Base-by-base conservation (phyloP, 2,888 invertebrate species). In the Melipona beecheii region DNA sequence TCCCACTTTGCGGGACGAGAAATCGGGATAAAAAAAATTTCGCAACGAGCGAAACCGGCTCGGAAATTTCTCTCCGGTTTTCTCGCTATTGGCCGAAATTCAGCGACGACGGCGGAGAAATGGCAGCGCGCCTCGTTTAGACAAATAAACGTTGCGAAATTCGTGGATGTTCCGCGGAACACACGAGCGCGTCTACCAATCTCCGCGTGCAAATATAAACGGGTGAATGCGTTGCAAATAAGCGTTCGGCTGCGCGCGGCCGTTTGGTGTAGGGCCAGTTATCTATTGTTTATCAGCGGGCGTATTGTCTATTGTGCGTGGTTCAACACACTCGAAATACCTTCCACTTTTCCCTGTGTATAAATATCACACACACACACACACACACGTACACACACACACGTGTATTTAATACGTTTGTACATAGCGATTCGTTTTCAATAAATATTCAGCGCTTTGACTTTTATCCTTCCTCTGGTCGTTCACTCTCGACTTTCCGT, bases 351-450 rank as follows among this genome's bases (percentile, higher is more conserved):
- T 78, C 73, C 83, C 85, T 87, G 92, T 93, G 92, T 93, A 91
- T 93, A 93, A 92, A 93, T 93, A 92, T 92, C 92, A 88, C 85
- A 84, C 9, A 43, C 9, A 36, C 36, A 36, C 9, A 36, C 5
- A 0, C 36, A 5, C 5, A 2, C 36, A 43, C 11, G 1, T 9
- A 43, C 43, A 43, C 2, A 43, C 11, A 43, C 43, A 85, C 91
- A 90, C 88, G 78, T 92, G 89, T 92, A 92, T 93, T 93, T 91
- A 92, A 92, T 92, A 93, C 92, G 91, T 93, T 93, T 93, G 92
- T 92, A 93, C 91, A 93, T 92, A 93, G 91, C 84, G 76, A 91
- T 92, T 90, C 89, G 90, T 92, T 92, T 92, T 92, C 91, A 92
- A 93, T 92, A 92, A 92, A 93, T 92, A 92, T 88, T 91, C 91